A percentile compares a stretch with the other conserved stretches of the same genome.
phyloP scores from a whole-genome alignment of 1,140 invertebrate genomes.

The Conus betulinus region DNA sequence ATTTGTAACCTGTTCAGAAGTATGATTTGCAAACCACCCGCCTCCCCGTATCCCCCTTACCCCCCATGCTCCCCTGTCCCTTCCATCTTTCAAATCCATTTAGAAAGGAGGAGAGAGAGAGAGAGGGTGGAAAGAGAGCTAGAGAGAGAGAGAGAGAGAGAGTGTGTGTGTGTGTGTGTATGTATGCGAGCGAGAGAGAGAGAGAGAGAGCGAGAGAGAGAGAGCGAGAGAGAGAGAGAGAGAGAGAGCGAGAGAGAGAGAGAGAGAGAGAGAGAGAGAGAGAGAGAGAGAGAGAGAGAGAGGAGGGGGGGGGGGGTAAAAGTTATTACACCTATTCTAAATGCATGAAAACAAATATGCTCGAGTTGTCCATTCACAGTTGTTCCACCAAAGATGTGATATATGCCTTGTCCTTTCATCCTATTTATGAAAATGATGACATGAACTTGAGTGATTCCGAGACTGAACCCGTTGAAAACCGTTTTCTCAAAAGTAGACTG shows the following conservation, averaged over 20 bases:
- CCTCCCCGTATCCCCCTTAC: background rate
- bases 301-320: background rate
- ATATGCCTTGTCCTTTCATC: background rate
- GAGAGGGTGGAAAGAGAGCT: no score
- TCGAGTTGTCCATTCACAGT: background rate
- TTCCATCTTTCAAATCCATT: background rate
- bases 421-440: background rate
- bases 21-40: background rate
- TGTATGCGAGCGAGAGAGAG: no score
- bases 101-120: no score
- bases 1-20: background rate
- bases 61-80: background rate
- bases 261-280: background rate
- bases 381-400: background rate
- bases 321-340: background rate
- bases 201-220: constrained; percentile 26
- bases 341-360: background rate
- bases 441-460: no score
- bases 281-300: constrained; percentile 34
- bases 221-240: constrained; percentile 7
- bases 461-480: no score
- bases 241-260: no score
- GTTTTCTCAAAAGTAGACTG: no score
- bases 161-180: background rate
- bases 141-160: background rate